Conservation (phyloP, 2,888 invertebrate species). For the Hyles lineata region DNA sequence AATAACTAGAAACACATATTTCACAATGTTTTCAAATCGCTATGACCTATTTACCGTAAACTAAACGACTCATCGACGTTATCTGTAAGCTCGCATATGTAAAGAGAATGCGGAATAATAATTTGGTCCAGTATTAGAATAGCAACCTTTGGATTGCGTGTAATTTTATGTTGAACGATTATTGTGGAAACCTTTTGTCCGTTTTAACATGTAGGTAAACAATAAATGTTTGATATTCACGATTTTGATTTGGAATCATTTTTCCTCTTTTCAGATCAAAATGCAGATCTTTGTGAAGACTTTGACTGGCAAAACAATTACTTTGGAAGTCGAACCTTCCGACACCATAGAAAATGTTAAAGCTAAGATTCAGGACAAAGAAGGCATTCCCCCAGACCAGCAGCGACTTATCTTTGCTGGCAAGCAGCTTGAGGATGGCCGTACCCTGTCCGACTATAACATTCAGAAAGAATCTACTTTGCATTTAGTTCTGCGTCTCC, state of each 20-base stretch:
- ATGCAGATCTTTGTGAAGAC: slow-evolving; percentile 40
- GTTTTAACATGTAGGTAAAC: background rate
- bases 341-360: slow-evolving; percentile 32
- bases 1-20: background rate
- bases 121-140: background rate
- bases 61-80: background rate
- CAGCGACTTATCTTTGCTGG: too few relatives aligned
- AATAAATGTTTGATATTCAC: background rate
- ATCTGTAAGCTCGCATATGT: background rate
- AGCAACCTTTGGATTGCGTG: background rate
- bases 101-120: background rate
- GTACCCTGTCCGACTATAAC: too few relatives aligned
- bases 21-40: slow-evolving; percentile 13
- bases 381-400: too few relatives aligned
- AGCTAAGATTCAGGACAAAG: background rate
- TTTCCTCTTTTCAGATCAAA: slow-evolving; percentile 1
- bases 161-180: background rate
- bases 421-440: too few relatives aligned
- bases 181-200: background rate
- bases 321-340: slow-evolving; percentile 17
- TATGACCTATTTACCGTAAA: background rate
- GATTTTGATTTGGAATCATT: background rate
- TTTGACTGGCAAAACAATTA: slow-evolving; percentile 4
- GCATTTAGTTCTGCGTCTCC: too few relatives aligned
- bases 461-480: too few relatives aligned